Evolutionary conservation across 2,113 vertebrate species (phyloP).

Genomic region (Gila orcuttii): DNA sequence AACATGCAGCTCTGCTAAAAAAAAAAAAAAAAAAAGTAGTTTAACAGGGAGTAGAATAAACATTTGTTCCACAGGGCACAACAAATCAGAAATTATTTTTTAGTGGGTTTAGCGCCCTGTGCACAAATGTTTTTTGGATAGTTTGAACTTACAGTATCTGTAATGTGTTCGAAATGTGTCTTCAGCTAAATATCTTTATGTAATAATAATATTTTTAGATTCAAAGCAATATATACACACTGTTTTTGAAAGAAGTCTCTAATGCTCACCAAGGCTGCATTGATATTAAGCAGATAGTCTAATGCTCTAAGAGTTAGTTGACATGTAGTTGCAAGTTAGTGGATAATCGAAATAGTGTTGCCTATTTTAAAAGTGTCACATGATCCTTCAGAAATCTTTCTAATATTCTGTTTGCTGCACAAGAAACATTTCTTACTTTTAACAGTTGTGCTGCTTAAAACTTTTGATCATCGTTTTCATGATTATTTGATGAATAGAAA

Average conservation of each 20-base stretch:
- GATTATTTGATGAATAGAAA: neutral
- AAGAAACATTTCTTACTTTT: neutral
- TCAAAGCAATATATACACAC: neutral
- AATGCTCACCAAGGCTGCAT: neutral
- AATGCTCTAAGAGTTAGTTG: no score
- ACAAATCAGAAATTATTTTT: neutral
- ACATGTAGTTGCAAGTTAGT: no score
- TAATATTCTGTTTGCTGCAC: neutral
- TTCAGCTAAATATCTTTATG: slow-evolving; percentile 71
- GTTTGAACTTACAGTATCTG: slow-evolving; percentile 54
- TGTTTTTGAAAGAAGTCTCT: neutral
- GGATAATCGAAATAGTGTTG: no score
- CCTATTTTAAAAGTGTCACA: neutral
- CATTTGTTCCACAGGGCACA: slow-evolving; percentile 48
- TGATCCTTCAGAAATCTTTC: neutral
- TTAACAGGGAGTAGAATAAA: slow-evolving; percentile 67
- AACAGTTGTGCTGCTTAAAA: neutral
- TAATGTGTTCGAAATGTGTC: slow-evolving; percentile 81
- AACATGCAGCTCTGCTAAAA: slow-evolving; percentile 77
- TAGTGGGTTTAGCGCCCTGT: slow-evolving; percentile 32
- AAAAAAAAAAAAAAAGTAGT: slow-evolving; percentile 54
- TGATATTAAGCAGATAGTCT: no score
- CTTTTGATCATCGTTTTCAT: neutral
- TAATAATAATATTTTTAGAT: slow-evolving; percentile 28
- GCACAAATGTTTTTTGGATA: slow-evolving; percentile 67